Percentiles rank a stretch among this genome's conserved stretches.
phyloP scores from a whole-genome alignment of 2,888 invertebrate genomes.

The Synanthedon myopaeformis region DNA sequence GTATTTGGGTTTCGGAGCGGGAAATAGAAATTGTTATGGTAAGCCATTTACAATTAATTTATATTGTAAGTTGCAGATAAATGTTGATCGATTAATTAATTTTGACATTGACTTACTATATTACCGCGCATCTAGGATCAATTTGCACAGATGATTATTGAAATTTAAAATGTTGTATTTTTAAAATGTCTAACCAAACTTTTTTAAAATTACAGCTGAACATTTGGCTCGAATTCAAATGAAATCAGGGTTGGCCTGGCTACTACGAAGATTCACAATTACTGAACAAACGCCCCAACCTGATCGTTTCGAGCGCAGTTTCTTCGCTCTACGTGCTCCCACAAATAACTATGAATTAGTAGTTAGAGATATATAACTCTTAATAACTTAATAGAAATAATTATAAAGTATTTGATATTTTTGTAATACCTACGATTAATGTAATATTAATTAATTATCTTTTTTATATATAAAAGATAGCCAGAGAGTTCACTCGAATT shows the following conservation, averaged over 20 bases:
- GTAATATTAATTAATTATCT: too few species aligned
- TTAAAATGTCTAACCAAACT: background rate
- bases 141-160: too few species aligned
- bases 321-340: conserved; percentile 7
- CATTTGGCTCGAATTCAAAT: conserved; percentile 34
- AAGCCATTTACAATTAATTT: conserved; percentile 10
- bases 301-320: conserved; percentile 6
- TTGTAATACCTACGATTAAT: too few species aligned
- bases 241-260: conserved; percentile 24
- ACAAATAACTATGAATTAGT: conserved; percentile 1
- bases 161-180: background rate
- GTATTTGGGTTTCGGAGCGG: conserved; percentile 62
- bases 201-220: conserved; percentile 20
- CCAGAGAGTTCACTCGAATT: too few species aligned
- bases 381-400: too few species aligned
- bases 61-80: too few species aligned
- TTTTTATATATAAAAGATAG: too few species aligned
- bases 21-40: conserved; percentile 63
- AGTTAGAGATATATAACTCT: background rate
- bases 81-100: too few species aligned
- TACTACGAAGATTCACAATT: conserved; percentile 27
- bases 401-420: too few species aligned
- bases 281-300: conserved; percentile 18
- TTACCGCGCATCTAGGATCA: too few species aligned
- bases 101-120: too few species aligned